Base-by-base conservation (phyloP, 2,113 vertebrate species). In the Bolborhynchus lineola region DNA sequence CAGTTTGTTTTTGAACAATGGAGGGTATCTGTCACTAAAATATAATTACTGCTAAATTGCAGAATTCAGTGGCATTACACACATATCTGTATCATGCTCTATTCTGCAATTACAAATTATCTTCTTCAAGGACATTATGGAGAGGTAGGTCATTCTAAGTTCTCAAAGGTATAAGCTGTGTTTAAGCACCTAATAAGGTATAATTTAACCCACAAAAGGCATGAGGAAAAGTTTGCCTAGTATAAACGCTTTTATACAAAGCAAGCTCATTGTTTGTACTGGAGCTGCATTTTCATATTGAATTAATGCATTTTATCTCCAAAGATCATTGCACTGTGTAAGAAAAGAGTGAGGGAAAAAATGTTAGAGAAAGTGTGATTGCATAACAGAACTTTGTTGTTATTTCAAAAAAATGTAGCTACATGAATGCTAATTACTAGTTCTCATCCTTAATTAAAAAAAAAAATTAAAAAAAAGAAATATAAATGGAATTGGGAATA, bases 381-480 rank as follows among this genome's bases (percentile, higher is more conserved):
- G 16, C 10, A 3, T 86, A 75, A 47, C 5, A 57, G 47, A 76
- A 25, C 26, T 67, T 67, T 20, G 7, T 75, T 2, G 5, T 67
- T 69, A 82, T 89, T 86, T 88, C 37, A 1, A 50, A 86, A 16
- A 39, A 47, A 59, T 5, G 28, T 75, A 44, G 14, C 52, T 57
- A 31, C 52, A 55, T 60, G 4, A 21, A 28, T 6, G 0, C 68
- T 93, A 88, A 95, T 94, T 94, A 84, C 35, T 91, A 68, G 20
- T 52, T 84, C 53, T 81, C 35, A 9, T 9, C 1, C 91, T 92
- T 91, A 95, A 94, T 81, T 87, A 90, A 95, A 96, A 96, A 95
- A 96, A 96, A 21, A 59, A 59, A 59, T 59, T 91, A 74, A 95
- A 88, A 91, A 90, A 59, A 96, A 90, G 75, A 89, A 89, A 90